Evolutionary conservation across 2,113 vertebrate species (phyloP).

Genomic region (Chionomys nivalis): DNA sequence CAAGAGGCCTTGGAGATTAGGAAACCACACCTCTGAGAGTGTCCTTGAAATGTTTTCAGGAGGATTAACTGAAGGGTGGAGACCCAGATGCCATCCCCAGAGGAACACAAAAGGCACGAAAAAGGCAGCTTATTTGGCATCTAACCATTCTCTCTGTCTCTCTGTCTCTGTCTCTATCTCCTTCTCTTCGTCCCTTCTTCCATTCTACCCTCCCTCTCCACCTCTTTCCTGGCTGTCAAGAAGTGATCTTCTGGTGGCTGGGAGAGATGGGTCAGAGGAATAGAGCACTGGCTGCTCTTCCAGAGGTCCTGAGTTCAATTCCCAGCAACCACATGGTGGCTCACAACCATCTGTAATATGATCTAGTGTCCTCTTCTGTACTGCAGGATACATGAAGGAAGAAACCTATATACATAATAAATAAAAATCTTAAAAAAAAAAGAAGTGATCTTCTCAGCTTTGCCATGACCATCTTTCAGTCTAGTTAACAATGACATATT

Average conservation of each 20-base stretch:
- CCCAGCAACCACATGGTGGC: too few species aligned
- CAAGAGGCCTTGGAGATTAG: neutral
- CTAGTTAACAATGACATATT: neutral
- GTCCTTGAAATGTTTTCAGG: neutral
- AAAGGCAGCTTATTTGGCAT: neutral
- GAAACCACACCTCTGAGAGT: neutral
- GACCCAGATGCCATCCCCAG: neutral
- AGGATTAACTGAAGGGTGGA: neutral
- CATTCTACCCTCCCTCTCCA: too few species aligned
- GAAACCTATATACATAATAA: too few species aligned
- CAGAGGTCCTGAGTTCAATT: too few species aligned
- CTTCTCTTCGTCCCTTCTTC: neutral
- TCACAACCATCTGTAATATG: too few species aligned
- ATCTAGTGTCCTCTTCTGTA: too few species aligned
- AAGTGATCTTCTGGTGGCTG: neutral
- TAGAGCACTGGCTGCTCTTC: too few species aligned
- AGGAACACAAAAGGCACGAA: neutral
- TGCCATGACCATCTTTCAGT: neutral
- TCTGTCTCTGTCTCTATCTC: neutral
- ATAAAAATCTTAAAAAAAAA: too few species aligned
- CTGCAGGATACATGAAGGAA: too few species aligned
- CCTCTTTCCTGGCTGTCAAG: neutral
- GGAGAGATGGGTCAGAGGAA: too few species aligned
- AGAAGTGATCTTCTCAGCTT: neutral
- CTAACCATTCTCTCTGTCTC: neutral